Evolutionary conservation across 1,140 invertebrate genomes (phyloP), one percentile per base, ranked within the genome.

Genomic region (Papilio glaucus): DNA sequence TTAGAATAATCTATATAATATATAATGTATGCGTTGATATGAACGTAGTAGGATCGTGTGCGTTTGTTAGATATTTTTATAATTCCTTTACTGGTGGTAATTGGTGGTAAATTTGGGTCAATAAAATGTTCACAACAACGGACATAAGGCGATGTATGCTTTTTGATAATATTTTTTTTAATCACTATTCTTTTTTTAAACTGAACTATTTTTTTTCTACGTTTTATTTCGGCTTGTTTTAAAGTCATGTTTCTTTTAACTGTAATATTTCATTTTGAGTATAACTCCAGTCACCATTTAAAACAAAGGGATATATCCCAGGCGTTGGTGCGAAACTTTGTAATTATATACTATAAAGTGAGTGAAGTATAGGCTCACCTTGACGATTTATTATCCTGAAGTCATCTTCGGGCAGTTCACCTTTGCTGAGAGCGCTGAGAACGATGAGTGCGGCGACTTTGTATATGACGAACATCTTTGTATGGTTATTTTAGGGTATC

Each of bases 371-470:
- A 6, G 21, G 10, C 41, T 77, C 74, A 91, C 89, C 89, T 83
- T 90, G 84, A 83, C 82, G 86, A 72, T 88, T 86, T 76, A 91
- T 89, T 91, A 91, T 91, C 87, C 89, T 91, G 80, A 91, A 91
- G 78, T 91, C 89, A 76, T 91, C 89, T 81, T 91, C 88, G 0
- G 89, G 88, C 13, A 91, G 74, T 65, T 88, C 83, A 69, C 88
- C 89, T 53, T 86, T 89, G 69, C 83, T 85, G 37, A 90, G 71
- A 29, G 86, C 76, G 29, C 82, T 77, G 63, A 89, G 81, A 26
- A 89, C 72, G 63, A 90, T 82, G n/a, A 91, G 71, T 4, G 79
- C 80, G 9, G 83, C 80, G 15, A 88, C 82, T 76, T 83, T 87
- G 72, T 87, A 87, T 62, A 85, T n/a, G n/a, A n/a, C 69, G 69